Evolutionary conservation across 2,888 invertebrate species (phyloP).

Genomic region (Dorcus parallelipipedus): DNA sequence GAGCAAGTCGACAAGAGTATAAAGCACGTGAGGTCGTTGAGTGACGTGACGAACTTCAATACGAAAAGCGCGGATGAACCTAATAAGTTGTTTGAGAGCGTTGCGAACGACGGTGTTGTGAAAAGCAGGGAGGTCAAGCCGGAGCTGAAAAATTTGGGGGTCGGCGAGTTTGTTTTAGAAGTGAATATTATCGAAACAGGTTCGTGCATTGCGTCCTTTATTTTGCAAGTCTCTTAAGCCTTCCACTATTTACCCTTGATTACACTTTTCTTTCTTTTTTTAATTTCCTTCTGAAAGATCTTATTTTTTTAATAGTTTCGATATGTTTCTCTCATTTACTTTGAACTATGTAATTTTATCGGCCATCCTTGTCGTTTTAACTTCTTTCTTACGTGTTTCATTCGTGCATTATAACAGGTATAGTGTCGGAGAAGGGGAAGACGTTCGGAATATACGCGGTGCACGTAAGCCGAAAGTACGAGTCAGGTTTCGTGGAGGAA

Average conservation of each 20-base stretch:
- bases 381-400: no score
- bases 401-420: conserved; percentile 21
- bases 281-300: no score
- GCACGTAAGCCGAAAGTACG: conserved; percentile 67
- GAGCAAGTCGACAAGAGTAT: conserved; percentile 14
- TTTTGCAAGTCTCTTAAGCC: no score
- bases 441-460: conserved; percentile 88
- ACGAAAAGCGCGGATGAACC: conserved; percentile 21
- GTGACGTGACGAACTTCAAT: conserved; percentile 41
- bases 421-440: conserved; percentile 79
- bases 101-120: not conserved
- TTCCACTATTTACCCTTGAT: no score
- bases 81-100: not conserved
- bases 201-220: conserved; percentile 29
- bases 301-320: no score
- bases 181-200: conserved; percentile 68
- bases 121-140: conserved; percentile 21
- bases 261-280: no score
- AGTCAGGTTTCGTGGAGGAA: conserved; percentile 66
- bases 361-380: no score
- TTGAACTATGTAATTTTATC: no score
- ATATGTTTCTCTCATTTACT: no score
- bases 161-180: conserved; percentile 45
- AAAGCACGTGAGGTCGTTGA: conserved; percentile 46
- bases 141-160: conserved; percentile 34